A percentile compares a stretch with the other conserved stretches of the same genome.
Evolutionary conservation across 2,797 vertebrate species (phyloP).

Genomic region (Agapornis canus): DNA sequence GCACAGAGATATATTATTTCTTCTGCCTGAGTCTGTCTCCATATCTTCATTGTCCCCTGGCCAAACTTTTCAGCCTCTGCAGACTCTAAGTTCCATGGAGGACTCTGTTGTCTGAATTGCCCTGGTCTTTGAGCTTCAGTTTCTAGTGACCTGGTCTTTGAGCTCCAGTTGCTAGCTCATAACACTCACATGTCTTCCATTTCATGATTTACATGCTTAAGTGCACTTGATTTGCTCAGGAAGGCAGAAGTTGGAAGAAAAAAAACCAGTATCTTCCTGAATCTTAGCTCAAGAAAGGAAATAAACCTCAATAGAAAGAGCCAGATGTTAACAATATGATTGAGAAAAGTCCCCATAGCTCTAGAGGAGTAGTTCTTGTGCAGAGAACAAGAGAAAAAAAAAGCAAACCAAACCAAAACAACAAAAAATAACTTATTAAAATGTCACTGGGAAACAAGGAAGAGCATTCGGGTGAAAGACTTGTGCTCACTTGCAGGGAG

Average conservation of each 20-base stretch:
- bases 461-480: background rate
- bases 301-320: background rate
- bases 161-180: background rate
- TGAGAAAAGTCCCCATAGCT: background rate
- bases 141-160: background rate
- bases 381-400: background rate
- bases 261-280: background rate
- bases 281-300: background rate
- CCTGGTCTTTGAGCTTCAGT: background rate
- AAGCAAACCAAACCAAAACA: too few species aligned
- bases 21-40: background rate
- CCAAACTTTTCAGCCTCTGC: background rate
- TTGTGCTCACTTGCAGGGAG: background rate
- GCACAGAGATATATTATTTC: background rate
- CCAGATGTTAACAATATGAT: background rate
- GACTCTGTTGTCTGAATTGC: too few species aligned
- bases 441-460: background rate
- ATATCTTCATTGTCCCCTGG: background rate
- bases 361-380: background rate
- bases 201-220: background rate
- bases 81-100: fast-evolving
- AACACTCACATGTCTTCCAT: background rate
- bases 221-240: background rate
- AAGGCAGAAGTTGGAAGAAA: background rate
- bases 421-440: background rate